Evolutionary conservation across 35 echinoderm and acorn worm genomes (phyloP).

Genomic region (Nesometra sesokonis): DNA sequence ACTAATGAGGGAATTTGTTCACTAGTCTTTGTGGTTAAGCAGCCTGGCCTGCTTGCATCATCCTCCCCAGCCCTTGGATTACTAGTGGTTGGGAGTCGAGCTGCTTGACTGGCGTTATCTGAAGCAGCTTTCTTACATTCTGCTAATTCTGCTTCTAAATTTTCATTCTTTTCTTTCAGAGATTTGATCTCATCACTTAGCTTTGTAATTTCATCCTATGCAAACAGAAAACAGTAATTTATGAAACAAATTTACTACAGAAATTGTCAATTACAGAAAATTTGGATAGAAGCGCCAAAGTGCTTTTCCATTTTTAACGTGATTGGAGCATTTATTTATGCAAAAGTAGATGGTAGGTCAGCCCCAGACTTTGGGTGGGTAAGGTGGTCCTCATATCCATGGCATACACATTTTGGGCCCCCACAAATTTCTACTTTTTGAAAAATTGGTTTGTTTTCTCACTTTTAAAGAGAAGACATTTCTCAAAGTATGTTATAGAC

Average conservation of each 20-base stretch:
- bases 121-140: background rate
- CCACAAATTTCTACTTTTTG: no score
- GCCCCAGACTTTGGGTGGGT: no score
- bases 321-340: no score
- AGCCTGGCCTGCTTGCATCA: background rate
- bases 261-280: no score
- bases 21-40: background rate
- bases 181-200: background rate
- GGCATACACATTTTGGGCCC: no score
- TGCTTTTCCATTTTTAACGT: no score
- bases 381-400: no score
- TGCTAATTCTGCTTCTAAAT: background rate
- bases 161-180: constrained; percentile 12
- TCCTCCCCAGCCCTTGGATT: background rate
- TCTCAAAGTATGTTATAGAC: no score
- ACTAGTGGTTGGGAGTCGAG: background rate
- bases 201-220: constrained; percentile 40
- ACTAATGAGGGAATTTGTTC: background rate
- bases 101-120: background rate
- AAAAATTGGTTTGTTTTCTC: no score
- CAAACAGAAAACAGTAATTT: background rate
- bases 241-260: background rate
- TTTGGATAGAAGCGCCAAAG: no score
- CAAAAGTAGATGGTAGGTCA: no score
- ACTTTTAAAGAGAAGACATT: no score